Evolutionary conservation across 2,797 vertebrate genomes (phyloP).

Genomic region (Cossypha heuglini): DNA sequence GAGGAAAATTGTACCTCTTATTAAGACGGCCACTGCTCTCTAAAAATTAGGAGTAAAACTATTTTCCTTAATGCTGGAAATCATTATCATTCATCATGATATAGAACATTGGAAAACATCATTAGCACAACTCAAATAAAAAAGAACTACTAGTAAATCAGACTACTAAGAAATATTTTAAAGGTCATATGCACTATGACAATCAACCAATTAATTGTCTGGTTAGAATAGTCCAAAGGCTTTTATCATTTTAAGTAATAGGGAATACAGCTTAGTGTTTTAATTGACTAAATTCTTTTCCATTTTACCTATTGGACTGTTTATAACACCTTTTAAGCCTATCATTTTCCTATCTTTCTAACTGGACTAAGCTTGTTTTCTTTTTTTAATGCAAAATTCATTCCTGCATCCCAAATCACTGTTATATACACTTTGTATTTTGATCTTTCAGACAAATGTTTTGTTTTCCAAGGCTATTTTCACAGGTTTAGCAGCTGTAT

Average conservation of each 20-base stretch:
- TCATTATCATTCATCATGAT: neutral
- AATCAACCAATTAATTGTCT: neutral
- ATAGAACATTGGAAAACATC: neutral
- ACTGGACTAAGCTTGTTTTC: too few species aligned
- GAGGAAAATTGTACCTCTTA: neutral
- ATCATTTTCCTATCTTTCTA: too few species aligned
- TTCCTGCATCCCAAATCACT: too few species aligned
- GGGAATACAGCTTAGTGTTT: too few species aligned
- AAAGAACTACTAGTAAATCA: neutral
- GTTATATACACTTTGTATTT: too few species aligned
- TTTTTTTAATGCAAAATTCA: too few species aligned
- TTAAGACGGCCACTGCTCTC: neutral
- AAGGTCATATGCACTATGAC: neutral
- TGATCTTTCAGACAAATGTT: too few species aligned
- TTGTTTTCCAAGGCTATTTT: too few species aligned
- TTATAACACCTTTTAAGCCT: too few species aligned
- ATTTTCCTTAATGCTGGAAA: neutral
- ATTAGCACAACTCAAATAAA: neutral
- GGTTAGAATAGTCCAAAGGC: neutral
- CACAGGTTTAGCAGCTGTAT: too few species aligned
- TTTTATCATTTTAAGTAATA: neutral
- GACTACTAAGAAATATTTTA: neutral
- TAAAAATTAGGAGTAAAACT: neutral
- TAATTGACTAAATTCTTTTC: too few species aligned
- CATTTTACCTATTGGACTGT: too few species aligned